Base-by-base conservation (phyloP, 2,797 vertebrate genomes). In the Gobio occitaniae region DNA sequence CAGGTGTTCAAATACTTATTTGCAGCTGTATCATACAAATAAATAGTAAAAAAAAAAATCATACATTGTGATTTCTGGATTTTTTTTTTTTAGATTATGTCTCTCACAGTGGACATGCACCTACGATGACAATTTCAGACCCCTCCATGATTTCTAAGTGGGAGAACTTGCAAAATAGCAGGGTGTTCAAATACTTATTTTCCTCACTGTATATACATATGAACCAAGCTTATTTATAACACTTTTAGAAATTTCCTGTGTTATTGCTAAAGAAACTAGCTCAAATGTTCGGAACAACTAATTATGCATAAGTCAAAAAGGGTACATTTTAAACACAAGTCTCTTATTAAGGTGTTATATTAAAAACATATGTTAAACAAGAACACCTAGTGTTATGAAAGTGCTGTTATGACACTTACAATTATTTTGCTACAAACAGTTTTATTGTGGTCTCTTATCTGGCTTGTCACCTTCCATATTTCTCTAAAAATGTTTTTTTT, bases 401-500 rank as follows among this genome's bases (percentile, higher is more conserved):
- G 9, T 1, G 0, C 3, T 32, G 59, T 71, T 8, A 72, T 16
- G 3, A 74, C 25, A 3, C 5, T 41, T 12, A 68, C 17, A 17
- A 9, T 7, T 29, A 11, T 41, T 69, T 32, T 44, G 36, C 66
- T 29, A n/a, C 10, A 56, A 54, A 54, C 21, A 3, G 16, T 44
- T 16, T 80, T 29, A 77, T 17, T 15, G 72, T 44, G 41, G 17
- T 48, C 15, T 48, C 25, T 66, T 72, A 29, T 59, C 19, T 63
- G 54, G 3, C 7, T 61, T 41, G 3, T 65, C 4, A 36, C 48
- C 12, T 66, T 12, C 19, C 21, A 48, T 38, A 21, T 82, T 41
- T 78, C 21, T 82, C 6, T 16, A 52, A 74, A 52, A 9, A 38
- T 44, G 13, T 70, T 48, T 68, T 80, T 68, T 80, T 82, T 82